Base-by-base conservation (phyloP, 2,888 invertebrate species). In the Ichneumon xanthorius region DNA sequence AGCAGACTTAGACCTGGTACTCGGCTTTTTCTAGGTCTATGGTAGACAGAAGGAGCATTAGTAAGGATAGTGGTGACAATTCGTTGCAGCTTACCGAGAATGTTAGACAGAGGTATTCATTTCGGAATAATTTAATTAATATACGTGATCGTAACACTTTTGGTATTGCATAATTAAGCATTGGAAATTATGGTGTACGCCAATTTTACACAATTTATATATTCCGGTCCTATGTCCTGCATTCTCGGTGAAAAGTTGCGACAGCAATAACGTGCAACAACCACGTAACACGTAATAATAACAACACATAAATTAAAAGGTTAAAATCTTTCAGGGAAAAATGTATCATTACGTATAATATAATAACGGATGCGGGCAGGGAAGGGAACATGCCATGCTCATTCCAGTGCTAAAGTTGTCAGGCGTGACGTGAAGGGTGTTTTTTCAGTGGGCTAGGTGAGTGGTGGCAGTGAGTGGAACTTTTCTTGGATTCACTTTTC, bases 1-100 rank as follows among this genome's bases (percentile, higher is more conserved):
- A 96, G 95, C 90, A 96, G 96, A 94, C 96, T 97, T 96, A 98
- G 95, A 97, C 97, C 97, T 97, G 98, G 97, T 98, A 98, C 96
- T 98, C 98, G 96, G 97, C 97, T 96, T 97, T 97, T 96, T 96
- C 97, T 97, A 97, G 97, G 96, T 97, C 97, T 98, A 95, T 88
- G 91, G 92, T 87, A 89, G 87, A 90, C 76, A 78, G 70, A 85
- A 86, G 45, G 65, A 87, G 86, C 86, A 88, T 92, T 92, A 92
- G 90, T 89, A 72, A 80, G 76, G 71, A 71, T 26, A 58, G 63
- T 68, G 77, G 70, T 37, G 26, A 58, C 48, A 26, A 33, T 37
- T 84, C 19, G 14, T 53, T 58, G 70, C 73, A 58, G 70, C 50
- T 2, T 48, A 50, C 61, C 58, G 71, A 82, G 76, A 82, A 83